A percentile compares a stretch with the other conserved stretches of the same genome.
phyloP scores from a whole-genome alignment of 2,888 invertebrate species.

The Drosophila diplacantha region DNA sequence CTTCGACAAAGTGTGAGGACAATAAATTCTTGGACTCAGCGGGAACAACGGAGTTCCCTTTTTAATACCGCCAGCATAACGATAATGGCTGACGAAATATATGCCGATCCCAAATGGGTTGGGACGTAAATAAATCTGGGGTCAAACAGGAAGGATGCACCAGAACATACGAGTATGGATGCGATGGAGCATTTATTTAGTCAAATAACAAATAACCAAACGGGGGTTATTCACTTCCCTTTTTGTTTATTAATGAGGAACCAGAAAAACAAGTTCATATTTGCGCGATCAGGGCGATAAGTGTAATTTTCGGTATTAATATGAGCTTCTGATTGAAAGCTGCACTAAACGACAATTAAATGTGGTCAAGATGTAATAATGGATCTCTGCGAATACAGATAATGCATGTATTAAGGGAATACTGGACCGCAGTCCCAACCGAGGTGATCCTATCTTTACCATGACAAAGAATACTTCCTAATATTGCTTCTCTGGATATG shows the following conservation, averaged over 20 bases:
- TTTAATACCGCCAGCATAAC: conserved; percentile 16
- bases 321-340: conserved; percentile 11
- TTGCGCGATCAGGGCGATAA: conserved; percentile 36
- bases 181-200: conserved; percentile 4
- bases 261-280: conserved; percentile 62
- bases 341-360: conserved; percentile 5
- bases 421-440: background rate
- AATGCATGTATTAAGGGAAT: background rate
- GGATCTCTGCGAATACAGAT: background rate
- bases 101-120: conserved; percentile 12
- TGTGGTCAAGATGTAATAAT: background rate
- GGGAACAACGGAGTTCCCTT: conserved; percentile 6
- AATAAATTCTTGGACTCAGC: conserved; percentile 27
- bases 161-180: conserved; percentile 5
- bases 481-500: background rate
- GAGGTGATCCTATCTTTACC: background rate
- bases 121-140: conserved; percentile 1
- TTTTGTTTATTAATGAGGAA: conserved; percentile 55
- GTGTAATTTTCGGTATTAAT: conserved; percentile 35
- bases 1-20: conserved; percentile 13
- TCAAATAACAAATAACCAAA: conserved; percentile 1
- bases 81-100: conserved; percentile 18
- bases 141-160: conserved; percentile 3
- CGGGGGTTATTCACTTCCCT: conserved; percentile 45
- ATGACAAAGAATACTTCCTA: conserved; percentile 10